Base-by-base conservation (phyloP, 2,113 vertebrate species). In the Seriola rivoliana region DNA sequence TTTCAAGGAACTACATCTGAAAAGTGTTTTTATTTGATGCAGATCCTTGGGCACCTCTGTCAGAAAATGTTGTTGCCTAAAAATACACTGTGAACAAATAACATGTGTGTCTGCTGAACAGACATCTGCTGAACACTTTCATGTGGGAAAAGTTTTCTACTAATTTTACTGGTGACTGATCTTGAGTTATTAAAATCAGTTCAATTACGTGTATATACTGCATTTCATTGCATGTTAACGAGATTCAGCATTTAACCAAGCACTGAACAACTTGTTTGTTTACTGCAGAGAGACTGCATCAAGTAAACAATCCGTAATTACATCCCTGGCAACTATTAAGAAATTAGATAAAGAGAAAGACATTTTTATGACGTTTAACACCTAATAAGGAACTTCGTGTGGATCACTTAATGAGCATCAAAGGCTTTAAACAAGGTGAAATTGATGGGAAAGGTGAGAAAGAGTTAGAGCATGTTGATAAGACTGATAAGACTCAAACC, bases 81-180 rank as follows among this genome's bases (percentile, higher is more conserved):
- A 70, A 82, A 71, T n/a, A 71, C 12, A 67, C 25, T 5, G 42
- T 32, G 38, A 68, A 54, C 58, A 58, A 63, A 68, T 46, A 32
- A 21, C 62, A 75, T 42, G 63, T 12, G 58, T 12, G 58, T 65
- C 64, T 25, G 14, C 46, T 36, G 54, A 16, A 70, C 32, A 58
- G 9, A 48, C 72, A 75, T 58, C 57, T 79, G 79, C 23, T 63
- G 71, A 17, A 38, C 25, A 52, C 40, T 68, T 73, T 25, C 34
- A 59, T 69, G 16, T 46, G 29, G 29, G 11, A 58, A 66, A 75
- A 65, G 48, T 50, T 50, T 19, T 3, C 3, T 38, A 25, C 36
- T 50, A 12, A 67, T 68, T 52, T 71, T 17, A 32, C 23, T 64
- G 67, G 38, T 25, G 21, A 68, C 12, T 57, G 58, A 63, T 60